These are phyloP conservation scores for Hydrolagus affinis DNA, from an alignment of 2,113 vertebrate species.

Conservation along the genomic window DNA sequence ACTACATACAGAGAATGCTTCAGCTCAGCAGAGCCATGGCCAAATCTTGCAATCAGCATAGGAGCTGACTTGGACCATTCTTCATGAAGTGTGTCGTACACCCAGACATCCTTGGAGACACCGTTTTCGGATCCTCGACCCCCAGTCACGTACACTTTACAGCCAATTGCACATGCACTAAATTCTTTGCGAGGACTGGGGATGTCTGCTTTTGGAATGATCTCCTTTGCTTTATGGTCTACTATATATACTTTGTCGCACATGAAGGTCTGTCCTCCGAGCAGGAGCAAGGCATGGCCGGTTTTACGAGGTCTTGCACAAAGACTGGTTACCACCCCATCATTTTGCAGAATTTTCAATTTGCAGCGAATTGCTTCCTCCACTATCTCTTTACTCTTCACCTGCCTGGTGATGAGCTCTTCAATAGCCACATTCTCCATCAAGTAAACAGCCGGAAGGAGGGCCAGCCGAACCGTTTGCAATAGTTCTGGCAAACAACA, in stretches of 20 bases:
- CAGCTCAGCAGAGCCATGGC: conserved; percentile 66
- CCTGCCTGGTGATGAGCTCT: conserved; percentile 68
- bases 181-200: conserved; percentile 71
- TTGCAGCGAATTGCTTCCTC: conserved; percentile 71
- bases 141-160: conserved; percentile 70
- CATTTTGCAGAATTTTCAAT: conserved; percentile 68
- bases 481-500: conserved; percentile 60
- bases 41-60: conserved; percentile 69
- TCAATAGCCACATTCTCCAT: conserved; percentile 73
- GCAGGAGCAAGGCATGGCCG: conserved; percentile 64
- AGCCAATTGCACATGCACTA: conserved; percentile 69
- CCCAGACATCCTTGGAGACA: conserved; percentile 71
- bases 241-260: conserved; percentile 71
- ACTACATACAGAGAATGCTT: conserved; percentile 70
- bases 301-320: conserved; percentile 69
- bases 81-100: conserved; percentile 69
- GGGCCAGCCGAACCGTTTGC: conserved; percentile 65
- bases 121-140: conserved; percentile 67
- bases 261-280: conserved; percentile 72
- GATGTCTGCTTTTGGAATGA: conserved; percentile 71
- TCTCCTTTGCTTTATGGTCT: conserved; percentile 71
- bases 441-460: conserved; percentile 68
- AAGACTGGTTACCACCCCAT: conserved; percentile 66
- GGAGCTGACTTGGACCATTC: conserved; percentile 71
- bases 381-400: conserved; percentile 68